These are phyloP conservation scores for Sebastes matsubarae DNA, from an alignment of 2,797 vertebrate species.

Conservation along the genomic window DNA sequence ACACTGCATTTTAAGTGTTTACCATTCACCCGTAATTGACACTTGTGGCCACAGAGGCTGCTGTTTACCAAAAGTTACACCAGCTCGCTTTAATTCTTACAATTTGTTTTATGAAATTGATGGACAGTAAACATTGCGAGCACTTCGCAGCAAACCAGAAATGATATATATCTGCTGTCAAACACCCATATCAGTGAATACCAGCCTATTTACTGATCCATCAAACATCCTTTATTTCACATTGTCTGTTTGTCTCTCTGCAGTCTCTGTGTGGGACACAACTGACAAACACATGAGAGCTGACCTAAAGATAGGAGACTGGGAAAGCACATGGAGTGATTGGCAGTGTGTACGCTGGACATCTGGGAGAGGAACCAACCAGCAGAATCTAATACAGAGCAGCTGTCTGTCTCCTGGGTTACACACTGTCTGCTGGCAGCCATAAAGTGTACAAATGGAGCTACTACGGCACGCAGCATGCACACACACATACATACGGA, in stretches of 20 bases:
- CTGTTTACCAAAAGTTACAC: neutral
- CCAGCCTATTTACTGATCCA: slow-evolving; percentile 24
- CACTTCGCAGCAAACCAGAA: neutral
- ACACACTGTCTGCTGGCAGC: slow-evolving; percentile 73
- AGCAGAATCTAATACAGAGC: slow-evolving; percentile 76
- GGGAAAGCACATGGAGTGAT: no score
- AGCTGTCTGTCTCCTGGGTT: slow-evolving; percentile 80
- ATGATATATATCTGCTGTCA: neutral
- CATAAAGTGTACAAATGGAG: slow-evolving; percentile 73
- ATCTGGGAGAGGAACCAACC: slow-evolving; percentile 63
- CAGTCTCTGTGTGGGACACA: no score
- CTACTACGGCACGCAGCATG: slow-evolving; percentile 40
- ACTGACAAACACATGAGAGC: no score
- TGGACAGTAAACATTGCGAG: neutral
- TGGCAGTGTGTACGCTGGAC: neutral
- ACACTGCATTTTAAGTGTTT: neutral
- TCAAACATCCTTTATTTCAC: slow-evolving; percentile 15
- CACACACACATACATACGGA: slow-evolving; percentile 13
- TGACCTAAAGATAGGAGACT: slow-evolving; percentile 1
- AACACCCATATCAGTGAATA: neutral
- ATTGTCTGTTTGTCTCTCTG: no score
- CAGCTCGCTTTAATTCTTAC: neutral
- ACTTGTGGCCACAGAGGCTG: neutral
- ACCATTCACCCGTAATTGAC: neutral
- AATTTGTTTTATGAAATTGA: neutral